Evolutionary conservation across 2,113 vertebrate species (phyloP), one percentile per base, ranked within the genome.

Genomic region (Taurulus bubalis): DNA sequence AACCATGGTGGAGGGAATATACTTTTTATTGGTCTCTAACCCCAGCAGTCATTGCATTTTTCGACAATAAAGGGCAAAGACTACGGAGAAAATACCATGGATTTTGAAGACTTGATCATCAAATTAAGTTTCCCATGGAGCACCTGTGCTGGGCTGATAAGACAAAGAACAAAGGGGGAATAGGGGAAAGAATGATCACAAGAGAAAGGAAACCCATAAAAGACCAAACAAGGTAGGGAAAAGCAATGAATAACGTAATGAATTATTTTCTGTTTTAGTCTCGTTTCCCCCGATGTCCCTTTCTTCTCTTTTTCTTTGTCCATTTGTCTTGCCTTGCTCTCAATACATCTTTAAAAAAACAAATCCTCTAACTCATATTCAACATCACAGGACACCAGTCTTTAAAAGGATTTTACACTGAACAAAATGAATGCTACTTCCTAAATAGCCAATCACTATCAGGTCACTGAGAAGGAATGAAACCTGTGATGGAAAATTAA

Each of bases 31-130:
- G 51, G 40, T 77, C 60, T 85, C 26, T 71, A 24, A 74, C 45
- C 47, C 22, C 56, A 40, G 73, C 49, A 75, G 59, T 55, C 63
- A 77, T 80, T 47, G 58, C 73, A 83, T 88, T 88, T 86, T 92
- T 93, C 66, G 81, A 90, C 70, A 79, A 75, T 88, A 68, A 83
- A 51, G 42, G 71, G 58, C 62, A 82, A 84, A 62, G 63, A 78
- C 67, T 34, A 60, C n/a, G 79, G 55, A 77, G 34, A 88, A 75
- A 87, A 86, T 55, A 85, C 60, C 47, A 63, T 71, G 80, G 83
- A 91, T 94, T 85, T 53, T 90, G 67, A 94, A 91, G 90, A 89
- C 83, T 71, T 89, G 83, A 91, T 94, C 90, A 93, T 94, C 89
- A 93, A 91, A 93, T 94, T 85, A 91, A 69, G 74, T 76, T 85